Base-by-base conservation (phyloP, 2,888 invertebrate genomes). In the Ophioninae sp. region DNA sequence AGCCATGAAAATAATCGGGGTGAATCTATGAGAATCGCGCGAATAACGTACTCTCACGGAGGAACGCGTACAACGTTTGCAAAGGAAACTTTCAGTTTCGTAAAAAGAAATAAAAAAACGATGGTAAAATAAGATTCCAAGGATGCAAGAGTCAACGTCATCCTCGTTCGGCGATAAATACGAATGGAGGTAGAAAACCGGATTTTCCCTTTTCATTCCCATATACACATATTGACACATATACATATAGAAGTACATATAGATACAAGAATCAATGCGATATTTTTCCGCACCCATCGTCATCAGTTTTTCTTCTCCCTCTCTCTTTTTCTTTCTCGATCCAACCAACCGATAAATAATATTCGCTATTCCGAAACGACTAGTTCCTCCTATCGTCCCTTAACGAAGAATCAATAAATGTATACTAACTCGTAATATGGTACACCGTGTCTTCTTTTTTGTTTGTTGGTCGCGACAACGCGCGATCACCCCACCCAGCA, bases 171-270 rank as follows among this genome's bases (percentile, higher is more conserved):
- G 77, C 68, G 73, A 76, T 83, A 71, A 78, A 73, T 83, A 78
- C 81, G 74, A 77, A 81, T 77, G 59, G 81, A 81, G 81, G 81
- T 83, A 83, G 81, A 83, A 83, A 83, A 83, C 69, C 68, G 58
- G 9, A 64, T 39, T 51, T 51, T 39, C 20, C 41, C 44, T 74
- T 74, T 65, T 63, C 64, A n/a, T 83, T 77, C 83, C 73, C 83
- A 83, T 83, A 71, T 83, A 83, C 83, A 83, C 81, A 83, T 83
- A 81, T 83, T 83, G 81, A 51, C 51, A 51, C 51, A 51, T 51
- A 51, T 51, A 51, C 81, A 74, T 44, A 74, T 74, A 83, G 68
- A 81, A 30, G 20, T 82, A 82, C 83, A 83, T 81, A 83, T 83
- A 83, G 81, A 83, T 81, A 81, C 81, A 83, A 73, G 74, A 78